Conservation (phyloP, 1,140 invertebrate genomes). For the Paracyclopina nana region DNA sequence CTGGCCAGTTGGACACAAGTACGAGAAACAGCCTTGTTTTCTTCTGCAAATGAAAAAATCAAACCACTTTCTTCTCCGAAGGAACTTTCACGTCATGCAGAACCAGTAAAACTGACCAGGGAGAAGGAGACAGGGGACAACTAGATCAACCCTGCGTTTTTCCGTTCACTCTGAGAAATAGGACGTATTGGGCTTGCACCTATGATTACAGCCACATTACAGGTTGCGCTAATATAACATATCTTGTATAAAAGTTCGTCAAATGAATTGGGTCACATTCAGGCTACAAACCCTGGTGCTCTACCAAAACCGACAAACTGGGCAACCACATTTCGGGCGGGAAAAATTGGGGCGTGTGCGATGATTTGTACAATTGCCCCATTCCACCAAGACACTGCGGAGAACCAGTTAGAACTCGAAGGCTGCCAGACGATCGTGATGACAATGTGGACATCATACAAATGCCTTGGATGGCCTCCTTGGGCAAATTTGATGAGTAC, state of each 20-base stretch:
- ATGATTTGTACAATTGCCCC: not conserved
- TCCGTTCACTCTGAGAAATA: not conserved
- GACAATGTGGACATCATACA: not conserved
- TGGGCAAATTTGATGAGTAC: not conserved
- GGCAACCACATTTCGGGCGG: not conserved
- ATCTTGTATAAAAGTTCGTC: too few relatives aligned
- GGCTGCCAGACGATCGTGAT: not conserved
- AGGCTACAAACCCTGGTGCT: not conserved
- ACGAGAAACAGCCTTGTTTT: too few relatives aligned
- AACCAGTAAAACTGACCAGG: too few relatives aligned
- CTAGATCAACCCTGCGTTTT: not conserved
- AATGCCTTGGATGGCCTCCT: not conserved
- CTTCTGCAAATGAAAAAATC: too few relatives aligned
- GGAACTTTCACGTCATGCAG: too few relatives aligned
- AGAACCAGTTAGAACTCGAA: too few relatives aligned
- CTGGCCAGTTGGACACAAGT: too few relatives aligned
- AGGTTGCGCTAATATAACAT: too few relatives aligned
- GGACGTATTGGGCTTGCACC: not conserved
- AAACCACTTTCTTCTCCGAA: too few relatives aligned
- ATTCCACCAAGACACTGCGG: slow-evolving; percentile 1
- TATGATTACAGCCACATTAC: not conserved
- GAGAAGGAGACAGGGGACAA: too few relatives aligned
- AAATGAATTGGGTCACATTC: too few relatives aligned
- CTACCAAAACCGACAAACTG: not conserved
- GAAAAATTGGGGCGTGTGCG: not conserved